Base-by-base conservation (phyloP, 2,797 vertebrate species). In the Bovichtus variegatus region DNA sequence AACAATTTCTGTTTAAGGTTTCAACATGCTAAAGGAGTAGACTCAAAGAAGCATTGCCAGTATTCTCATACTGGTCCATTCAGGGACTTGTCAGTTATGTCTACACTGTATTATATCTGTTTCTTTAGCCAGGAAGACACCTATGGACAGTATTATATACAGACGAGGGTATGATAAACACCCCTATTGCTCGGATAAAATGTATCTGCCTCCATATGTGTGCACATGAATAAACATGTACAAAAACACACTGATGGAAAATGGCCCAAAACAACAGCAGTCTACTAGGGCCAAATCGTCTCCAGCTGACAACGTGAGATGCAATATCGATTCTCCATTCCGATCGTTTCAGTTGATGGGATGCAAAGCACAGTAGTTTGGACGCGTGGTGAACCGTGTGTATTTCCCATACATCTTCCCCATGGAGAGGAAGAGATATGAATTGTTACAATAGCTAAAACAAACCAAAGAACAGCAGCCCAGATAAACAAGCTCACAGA, bases 281-380 rank as follows among this genome's bases (percentile, higher is more conserved):
- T 53, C 25, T 36, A 40, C 64, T 29, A 46, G 38, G 31, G 9
- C 13, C 29, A 64, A 66, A 81, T 29, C 50, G 43, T 53, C 58
- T 78, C 71, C 65, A 82, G 51, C 55, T 84, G 70, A 76, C 66
- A 51, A 68, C 49, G 23, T 65, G 59, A 80, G 41, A 66, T 55
- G 60, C 27, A 40, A 68, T 54, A 54, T 62, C 4, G 3, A 66
- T 55, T 41, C 12, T 59, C 36, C 49, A 3, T 41, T 61, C n/a
- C 71, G 57, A 67, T 59, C 0, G 16, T 41, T 74, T 73, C 29
- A 79, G 66, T 29, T 53, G 10, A 81, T 34, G n/a, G 12, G 47
- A 64, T 38, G 16, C 3, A 69, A 50, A 72, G 46, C 34, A 27
- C 44, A 46, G 21, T 31, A 70, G 47, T 71, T 69, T 70, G 18